These are phyloP conservation scores for Bhutanitis thaidina DNA, from an alignment of 2,888 invertebrate genomes.

Conservation along the genomic window DNA sequence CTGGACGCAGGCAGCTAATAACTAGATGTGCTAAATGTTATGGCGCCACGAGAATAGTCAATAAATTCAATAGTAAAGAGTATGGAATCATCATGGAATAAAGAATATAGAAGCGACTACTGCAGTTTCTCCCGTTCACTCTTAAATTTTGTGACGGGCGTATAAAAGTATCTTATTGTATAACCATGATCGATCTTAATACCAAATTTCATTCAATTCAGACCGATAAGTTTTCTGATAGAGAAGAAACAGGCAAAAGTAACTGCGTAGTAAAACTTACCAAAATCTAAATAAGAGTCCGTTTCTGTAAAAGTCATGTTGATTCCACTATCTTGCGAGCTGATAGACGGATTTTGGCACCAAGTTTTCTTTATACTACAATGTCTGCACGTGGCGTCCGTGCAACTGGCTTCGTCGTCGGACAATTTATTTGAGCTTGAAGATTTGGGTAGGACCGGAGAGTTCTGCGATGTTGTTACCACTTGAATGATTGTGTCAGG, in stretches of 20 bases:
- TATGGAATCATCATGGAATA: no score
- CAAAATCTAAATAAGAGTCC: conserved; percentile 77
- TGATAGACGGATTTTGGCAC: conserved; percentile 84
- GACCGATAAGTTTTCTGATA: no score
- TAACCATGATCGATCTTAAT: no score
- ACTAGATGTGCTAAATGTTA: conserved; percentile 23
- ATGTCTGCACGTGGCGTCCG: conserved; percentile 67
- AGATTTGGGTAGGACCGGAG: conserved; percentile 72
- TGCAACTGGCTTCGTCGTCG: conserved; percentile 78
- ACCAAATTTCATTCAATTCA: no score
- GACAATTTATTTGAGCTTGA: conserved; percentile 77
- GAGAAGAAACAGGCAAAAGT: no score
- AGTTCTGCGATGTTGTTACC: conserved; percentile 57
- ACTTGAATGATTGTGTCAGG: conserved; percentile 77
- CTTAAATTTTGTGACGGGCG: no score
- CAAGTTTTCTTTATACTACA: conserved; percentile 78
- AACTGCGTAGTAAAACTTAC: no score
- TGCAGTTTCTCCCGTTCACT: no score
- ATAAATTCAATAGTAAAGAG: no score
- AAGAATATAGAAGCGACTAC: no score
- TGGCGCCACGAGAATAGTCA: no score
- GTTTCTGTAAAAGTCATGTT: conserved; percentile 86
- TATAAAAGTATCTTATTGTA: no score
- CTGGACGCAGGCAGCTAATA: conserved; percentile 21
- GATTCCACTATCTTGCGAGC: conserved; percentile 89